A percentile compares a stretch with the other conserved stretches of the same genome.
Conservation (phyloP, 92 coral and sea anemone species). For the Epizoanthus ramosus region DNA sequence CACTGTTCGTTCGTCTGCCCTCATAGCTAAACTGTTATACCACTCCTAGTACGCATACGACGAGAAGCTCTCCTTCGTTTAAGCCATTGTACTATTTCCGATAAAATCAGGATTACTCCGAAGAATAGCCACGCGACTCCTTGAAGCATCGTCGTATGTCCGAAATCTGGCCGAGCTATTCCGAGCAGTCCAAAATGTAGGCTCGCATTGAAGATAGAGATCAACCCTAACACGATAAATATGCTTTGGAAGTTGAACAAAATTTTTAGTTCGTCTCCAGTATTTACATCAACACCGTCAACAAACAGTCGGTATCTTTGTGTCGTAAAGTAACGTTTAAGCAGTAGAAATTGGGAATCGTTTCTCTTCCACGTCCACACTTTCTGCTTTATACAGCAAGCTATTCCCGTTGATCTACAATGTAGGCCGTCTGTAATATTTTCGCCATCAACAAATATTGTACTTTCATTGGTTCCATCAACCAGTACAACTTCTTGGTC, state of each 20-base stretch:
- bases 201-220: background rate
- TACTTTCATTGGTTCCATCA: too few relatives aligned
- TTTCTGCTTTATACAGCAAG: background rate
- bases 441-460: background rate
- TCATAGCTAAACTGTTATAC: too few relatives aligned
- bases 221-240: background rate
- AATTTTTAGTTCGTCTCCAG: background rate
- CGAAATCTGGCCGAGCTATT: too few relatives aligned
- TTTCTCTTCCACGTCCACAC: background rate
- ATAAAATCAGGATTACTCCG: too few relatives aligned
- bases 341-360: background rate
- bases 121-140: too few relatives aligned
- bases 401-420: background rate
- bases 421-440: background rate
- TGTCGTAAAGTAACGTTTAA: background rate
- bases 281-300: background rate
- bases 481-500: too few relatives aligned
- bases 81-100: too few relatives aligned
- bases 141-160: too few relatives aligned
- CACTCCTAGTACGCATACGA: too few relatives aligned
- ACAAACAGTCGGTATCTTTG: background rate
- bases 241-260: background rate
- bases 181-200: too few relatives aligned
- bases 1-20: too few relatives aligned
- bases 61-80: too few relatives aligned